Evolutionary conservation across 2,888 invertebrate genomes (phyloP).

Genomic region (Artemia sp.): DNA sequence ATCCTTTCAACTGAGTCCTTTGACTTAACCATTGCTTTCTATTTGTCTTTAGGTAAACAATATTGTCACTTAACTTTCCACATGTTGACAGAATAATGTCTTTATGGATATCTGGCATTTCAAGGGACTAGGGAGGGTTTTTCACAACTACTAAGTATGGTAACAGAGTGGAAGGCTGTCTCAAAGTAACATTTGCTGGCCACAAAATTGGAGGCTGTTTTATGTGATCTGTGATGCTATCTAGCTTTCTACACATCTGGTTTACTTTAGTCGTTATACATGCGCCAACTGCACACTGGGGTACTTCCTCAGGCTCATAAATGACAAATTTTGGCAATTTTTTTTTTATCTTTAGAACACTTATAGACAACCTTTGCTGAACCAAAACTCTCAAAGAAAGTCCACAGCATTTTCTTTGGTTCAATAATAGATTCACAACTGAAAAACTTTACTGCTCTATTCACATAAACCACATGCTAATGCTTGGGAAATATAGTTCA

Average conservation of each 20-base stretch:
- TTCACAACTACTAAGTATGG: background rate
- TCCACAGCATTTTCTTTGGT: too few relatives aligned
- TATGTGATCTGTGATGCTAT: background rate
- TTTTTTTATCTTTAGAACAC: too few relatives aligned
- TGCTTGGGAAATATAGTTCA: too few relatives aligned
- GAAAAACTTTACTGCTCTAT: too few relatives aligned
- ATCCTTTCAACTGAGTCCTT: background rate
- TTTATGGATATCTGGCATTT: background rate
- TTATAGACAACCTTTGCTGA: too few relatives aligned
- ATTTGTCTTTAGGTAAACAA: background rate
- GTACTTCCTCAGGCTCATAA: constrained; percentile 11
- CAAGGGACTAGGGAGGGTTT: background rate
- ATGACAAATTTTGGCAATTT: too few relatives aligned
- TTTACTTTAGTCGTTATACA: constrained; percentile 10
- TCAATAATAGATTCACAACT: too few relatives aligned
- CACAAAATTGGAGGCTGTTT: background rate
- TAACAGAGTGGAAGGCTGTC: background rate
- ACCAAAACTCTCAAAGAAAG: too few relatives aligned
- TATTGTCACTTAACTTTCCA: background rate
- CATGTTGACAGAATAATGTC: background rate
- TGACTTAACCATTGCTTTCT: background rate
- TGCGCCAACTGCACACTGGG: background rate
- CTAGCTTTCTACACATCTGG: background rate
- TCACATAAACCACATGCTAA: too few relatives aligned
- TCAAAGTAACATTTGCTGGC: background rate